Evolutionary conservation across 2,888 invertebrate species (phyloP), one percentile per base, ranked within the genome.

Genomic region (Lasioglossum marginatum): DNA sequence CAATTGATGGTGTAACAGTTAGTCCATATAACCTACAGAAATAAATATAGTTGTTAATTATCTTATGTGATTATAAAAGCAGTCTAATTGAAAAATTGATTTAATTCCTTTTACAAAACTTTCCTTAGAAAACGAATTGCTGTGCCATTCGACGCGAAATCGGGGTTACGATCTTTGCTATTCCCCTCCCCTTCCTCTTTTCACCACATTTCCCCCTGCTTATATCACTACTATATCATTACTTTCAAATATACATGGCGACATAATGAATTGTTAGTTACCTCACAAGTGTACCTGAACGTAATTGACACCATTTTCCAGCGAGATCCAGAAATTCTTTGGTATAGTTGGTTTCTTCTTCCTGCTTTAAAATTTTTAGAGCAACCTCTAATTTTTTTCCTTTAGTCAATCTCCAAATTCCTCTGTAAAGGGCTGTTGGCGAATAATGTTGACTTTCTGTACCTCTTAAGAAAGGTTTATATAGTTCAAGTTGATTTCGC

Each of bases 311-410:
- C 97, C 98, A 98, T 89, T 97, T 97, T 66, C 97, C 97, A 0
- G 97, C 97, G 88, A 98, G 95, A 90, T 97, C 97, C 83, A 98
- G 96, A 94, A 98, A 98, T 90, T 98, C 97, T 97, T 97, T 95
- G 27, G 96, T 96, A 79, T 91, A 91, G 79, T 90, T 92, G 70
- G 19, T 14, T 60, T 83, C 82, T 34, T 96, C 96, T 79, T 97
- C 97, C 77, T 96, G 96, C 91, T 97, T 97, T 27, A 98, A 95
- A 79, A 97, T 96, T 95, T 98, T 98, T 93, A 98, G 97, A 0
- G 98, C 98, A 23, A 98, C 97, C 92, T 97, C 96, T 43, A 97
- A 95, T 95, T 97, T 97, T 92, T 97, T 97, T 0, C 97, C 97
- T 93, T 97, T 97, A 57, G 97, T 96, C 31, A 97, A 96, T 92